phyloP scores from a whole-genome alignment of 2,888 invertebrate genomes.

The Aethes cnicana region DNA sequence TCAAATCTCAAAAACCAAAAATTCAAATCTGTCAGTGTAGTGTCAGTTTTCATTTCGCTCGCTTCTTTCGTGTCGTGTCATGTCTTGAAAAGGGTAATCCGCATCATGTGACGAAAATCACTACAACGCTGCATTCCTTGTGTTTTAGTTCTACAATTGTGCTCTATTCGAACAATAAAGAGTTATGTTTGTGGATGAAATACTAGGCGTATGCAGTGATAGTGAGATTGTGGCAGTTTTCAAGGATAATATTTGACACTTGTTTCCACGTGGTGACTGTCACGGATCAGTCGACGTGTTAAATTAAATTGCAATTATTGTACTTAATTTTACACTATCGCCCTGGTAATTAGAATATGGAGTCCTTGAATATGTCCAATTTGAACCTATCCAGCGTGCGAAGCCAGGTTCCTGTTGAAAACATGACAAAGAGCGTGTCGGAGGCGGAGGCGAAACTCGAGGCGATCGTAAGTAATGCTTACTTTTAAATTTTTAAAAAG shows the following conservation, averaged over 20 bases:
- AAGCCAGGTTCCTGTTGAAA: conserved; percentile 55
- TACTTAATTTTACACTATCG: conserved; percentile 42
- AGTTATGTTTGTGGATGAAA: conserved; percentile 44
- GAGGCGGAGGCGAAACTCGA: conserved; percentile 54
- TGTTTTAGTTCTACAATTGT: conserved; percentile 33
- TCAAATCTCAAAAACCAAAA: too few species aligned
- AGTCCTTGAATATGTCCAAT: conserved; percentile 73
- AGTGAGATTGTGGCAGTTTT: conserved; percentile 43
- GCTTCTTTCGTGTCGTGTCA: too few species aligned
- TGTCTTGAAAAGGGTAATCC: conserved; percentile 36
- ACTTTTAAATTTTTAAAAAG: too few species aligned
- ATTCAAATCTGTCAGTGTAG: conserved; percentile 16
- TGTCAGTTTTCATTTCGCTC: conserved; percentile 32
- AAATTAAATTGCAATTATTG: conserved; percentile 50
- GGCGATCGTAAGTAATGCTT: conserved; percentile 62
- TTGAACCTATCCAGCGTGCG: conserved; percentile 68
- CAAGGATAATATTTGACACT: conserved; percentile 61
- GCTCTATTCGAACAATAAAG: conserved; percentile 40
- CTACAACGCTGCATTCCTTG: conserved; percentile 34
- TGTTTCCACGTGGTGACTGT: conserved; percentile 78
- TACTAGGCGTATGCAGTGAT: conserved; percentile 38
- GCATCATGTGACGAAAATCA: conserved; percentile 46
- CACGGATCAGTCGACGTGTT: conserved; percentile 73
- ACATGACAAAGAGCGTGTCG: conserved; percentile 50
- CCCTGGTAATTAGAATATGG: conserved; percentile 54